Evolutionary conservation across 2,888 invertebrate genomes (phyloP).

Genomic region (Stenchaetothrips biformis): DNA sequence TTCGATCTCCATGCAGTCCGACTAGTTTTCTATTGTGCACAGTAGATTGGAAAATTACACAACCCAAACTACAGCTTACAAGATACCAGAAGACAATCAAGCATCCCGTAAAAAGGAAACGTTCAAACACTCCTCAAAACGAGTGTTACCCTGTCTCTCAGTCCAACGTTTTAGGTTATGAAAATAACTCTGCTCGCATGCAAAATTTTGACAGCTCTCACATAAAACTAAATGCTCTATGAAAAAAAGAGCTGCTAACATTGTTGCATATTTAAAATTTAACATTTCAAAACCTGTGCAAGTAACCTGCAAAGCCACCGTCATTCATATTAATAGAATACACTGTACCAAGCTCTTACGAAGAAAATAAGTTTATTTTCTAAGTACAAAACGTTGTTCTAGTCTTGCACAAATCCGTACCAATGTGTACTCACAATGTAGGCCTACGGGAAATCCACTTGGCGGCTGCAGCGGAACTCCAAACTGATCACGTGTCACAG

Average conservation of each 20-base stretch:
- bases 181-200: background rate
- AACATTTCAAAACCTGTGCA: too few relatives aligned
- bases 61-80: too few relatives aligned
- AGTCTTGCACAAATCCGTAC: background rate
- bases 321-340: background rate
- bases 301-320: background rate
- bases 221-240: too few relatives aligned
- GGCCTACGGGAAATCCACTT: conserved; percentile 22
- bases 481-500: background rate
- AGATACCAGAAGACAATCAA: too few relatives aligned
- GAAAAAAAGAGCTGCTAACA: too few relatives aligned
- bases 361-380: background rate
- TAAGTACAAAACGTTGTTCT: background rate
- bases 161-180: background rate
- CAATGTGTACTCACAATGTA: background rate
- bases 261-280: too few relatives aligned
- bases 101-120: too few relatives aligned
- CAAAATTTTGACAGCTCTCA: too few relatives aligned
- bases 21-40: too few relatives aligned
- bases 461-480: conserved; percentile 4
- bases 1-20: too few relatives aligned
- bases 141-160: conserved; percentile 5
- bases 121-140: background rate
- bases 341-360: background rate
- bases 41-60: too few relatives aligned